phyloP scores from a whole-genome alignment of 2,888 invertebrate genomes.

The Sesia bembeciformis region DNA sequence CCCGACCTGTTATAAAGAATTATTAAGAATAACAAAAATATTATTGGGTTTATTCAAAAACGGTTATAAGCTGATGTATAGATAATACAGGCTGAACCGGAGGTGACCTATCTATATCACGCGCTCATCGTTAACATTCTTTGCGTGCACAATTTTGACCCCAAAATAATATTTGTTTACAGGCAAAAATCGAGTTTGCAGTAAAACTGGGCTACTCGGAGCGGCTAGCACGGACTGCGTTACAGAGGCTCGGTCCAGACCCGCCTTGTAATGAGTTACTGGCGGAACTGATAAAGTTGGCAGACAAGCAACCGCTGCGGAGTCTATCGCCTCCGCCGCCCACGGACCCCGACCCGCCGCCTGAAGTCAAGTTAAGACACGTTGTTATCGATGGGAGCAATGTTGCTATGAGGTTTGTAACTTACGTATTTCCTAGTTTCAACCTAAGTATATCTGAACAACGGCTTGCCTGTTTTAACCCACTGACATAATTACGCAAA shows the following conservation, averaged over 20 bases:
- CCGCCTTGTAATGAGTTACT: constrained; percentile 91
- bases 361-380: constrained; percentile 75
- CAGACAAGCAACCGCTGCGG: constrained; percentile 70
- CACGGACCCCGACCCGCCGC: constrained; percentile 39
- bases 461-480: too few species aligned
- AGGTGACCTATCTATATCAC: too few species aligned
- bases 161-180: constrained; percentile 35
- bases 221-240: constrained; percentile 85
- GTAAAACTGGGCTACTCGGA: constrained; percentile 95
- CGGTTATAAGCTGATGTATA: too few species aligned
- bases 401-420: constrained; percentile 88
- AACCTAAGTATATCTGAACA: too few species aligned
- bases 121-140: background rate
- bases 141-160: background rate
- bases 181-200: constrained; percentile 89
- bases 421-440: too few species aligned
- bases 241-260: constrained; percentile 88
- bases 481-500: too few species aligned
- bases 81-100: too few species aligned
- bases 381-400: constrained; percentile 96
- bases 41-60: too few species aligned
- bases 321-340: constrained; percentile 43
- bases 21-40: too few species aligned
- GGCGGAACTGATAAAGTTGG: constrained; percentile 90
- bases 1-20: too few species aligned